These are phyloP conservation scores for Cryptus viduatorius DNA, from an alignment of 2,888 invertebrate species.

Conservation along the genomic window DNA sequence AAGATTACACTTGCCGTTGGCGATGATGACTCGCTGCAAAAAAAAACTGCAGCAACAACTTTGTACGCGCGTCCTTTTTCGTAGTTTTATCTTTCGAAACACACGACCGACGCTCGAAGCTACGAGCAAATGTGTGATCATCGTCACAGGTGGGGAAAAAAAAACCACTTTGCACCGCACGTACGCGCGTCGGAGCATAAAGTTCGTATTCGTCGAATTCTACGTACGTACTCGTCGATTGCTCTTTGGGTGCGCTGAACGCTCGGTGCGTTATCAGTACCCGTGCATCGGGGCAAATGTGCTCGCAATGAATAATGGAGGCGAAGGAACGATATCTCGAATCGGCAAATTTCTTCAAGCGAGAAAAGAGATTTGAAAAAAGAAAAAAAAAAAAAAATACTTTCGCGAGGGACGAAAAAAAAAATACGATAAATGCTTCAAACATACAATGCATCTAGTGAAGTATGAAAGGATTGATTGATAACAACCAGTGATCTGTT, in stretches of 20 bases:
- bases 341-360: background rate
- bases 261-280: conserved; percentile 10
- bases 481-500: background rate
- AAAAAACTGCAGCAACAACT: conserved; percentile 8
- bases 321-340: background rate
- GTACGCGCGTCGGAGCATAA: background rate
- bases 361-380: background rate
- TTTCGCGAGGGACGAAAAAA: background rate
- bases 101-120: background rate
- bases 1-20: conserved; percentile 35
- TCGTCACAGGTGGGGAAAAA: conserved; percentile 5
- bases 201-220: conserved; percentile 13
- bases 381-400: background rate
- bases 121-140: conserved; percentile 26
- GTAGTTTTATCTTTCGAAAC: conserved; percentile 47
- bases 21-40: background rate
- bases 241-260: conserved; percentile 20
- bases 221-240: background rate
- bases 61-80: conserved; percentile 31
- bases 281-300: conserved; percentile 29
- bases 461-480: background rate
- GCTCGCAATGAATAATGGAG: conserved; percentile 32
- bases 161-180: background rate
- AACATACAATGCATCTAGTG: background rate
- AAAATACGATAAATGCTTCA: background rate